These are phyloP conservation scores for Olivierus martensii DNA, from an alignment of 1,140 invertebrate species.

Conservation along the genomic window DNA sequence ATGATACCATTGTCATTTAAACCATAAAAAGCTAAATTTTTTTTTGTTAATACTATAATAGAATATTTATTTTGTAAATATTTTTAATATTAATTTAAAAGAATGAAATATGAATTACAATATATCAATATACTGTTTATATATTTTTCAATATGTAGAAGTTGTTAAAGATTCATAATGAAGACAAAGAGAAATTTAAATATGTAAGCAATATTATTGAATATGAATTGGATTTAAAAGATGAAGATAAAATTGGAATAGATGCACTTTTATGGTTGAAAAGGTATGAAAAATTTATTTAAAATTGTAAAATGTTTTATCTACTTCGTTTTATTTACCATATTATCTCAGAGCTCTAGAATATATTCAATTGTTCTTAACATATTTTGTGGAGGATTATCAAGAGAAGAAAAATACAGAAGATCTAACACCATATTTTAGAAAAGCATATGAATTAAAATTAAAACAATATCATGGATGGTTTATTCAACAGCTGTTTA, in stretches of 20 bases:
- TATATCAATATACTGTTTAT: no score
- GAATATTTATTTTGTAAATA: no score
- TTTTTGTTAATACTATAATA: no score
- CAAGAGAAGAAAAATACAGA: constrained; percentile 32
- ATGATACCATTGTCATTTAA: no score
- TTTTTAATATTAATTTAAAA: no score
- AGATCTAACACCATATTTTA: constrained; percentile 40
- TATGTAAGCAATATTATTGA: constrained; percentile 51
- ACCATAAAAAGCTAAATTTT: no score
- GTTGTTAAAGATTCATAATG: constrained; percentile 41
- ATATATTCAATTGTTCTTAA: constrained; percentile 43
- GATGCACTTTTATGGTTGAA: constrained; percentile 52
- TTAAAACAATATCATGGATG: constrained; percentile 49
- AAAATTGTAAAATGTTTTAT: no score
- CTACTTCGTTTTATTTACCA: constrained; percentile 22
- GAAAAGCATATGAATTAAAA: constrained; percentile 44
- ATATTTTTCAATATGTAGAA: no score
- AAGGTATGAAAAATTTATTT: constrained; percentile 34
- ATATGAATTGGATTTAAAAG: constrained; percentile 36
- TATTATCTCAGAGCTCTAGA: constrained; percentile 39
- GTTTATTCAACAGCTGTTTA: constrained; percentile 47
- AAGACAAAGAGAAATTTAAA: constrained; percentile 36
- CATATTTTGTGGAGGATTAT: constrained; percentile 38
- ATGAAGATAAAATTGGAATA: constrained; percentile 29
- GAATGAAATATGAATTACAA: no score